Base-by-base conservation (phyloP, 2,113 vertebrate genomes). In the Climacteris rufus region DNA sequence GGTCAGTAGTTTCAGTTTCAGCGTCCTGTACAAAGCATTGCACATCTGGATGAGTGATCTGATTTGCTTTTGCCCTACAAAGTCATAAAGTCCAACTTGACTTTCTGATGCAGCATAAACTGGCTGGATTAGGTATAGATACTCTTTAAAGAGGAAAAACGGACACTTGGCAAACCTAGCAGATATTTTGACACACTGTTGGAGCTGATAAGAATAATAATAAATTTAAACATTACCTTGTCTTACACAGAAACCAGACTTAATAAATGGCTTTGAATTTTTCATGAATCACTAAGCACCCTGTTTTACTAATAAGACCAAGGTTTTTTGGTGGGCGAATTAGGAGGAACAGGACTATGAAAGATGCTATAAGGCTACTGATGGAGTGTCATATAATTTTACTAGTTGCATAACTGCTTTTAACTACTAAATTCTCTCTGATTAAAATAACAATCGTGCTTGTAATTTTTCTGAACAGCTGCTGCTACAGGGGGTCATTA, bases 371-470 rank as follows among this genome's bases (percentile, higher is more conserved):
- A 93, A 96, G 95, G 89, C 90, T 97, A 96, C 97, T 97, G 97
- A 98, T 97, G 95, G 97, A 91, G 94, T 95, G 90, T 96, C 94
- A 8, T 97, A 97, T 97, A 98, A 97, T 97, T 98, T 98, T 98
- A 98, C 91, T 98, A 96, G 97, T 98, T 98, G 96, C 95, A 91
- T 98, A 98, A 98, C 98, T 97, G 97, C 95, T 97, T 98, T 98
- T 98, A 98, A 97, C 97, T 97, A 95, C 90, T 94, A 97, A 98
- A 97, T 92, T 98, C 96, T 97, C 96, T 96, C 97, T 98, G 97
- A 98, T 98, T 98, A 98, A 98, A 98, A 98, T 98, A 98, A 98
- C 98, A 98, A 98, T 98, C 59, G 98, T 97, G 97, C 97, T 98
- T 97, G 94, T 98, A 98, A 98, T 98, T 98, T 98, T 98, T 98